phyloP scores from a whole-genome alignment of 2,113 vertebrate genomes.

The Ornithorhynchus anatinus region DNA sequence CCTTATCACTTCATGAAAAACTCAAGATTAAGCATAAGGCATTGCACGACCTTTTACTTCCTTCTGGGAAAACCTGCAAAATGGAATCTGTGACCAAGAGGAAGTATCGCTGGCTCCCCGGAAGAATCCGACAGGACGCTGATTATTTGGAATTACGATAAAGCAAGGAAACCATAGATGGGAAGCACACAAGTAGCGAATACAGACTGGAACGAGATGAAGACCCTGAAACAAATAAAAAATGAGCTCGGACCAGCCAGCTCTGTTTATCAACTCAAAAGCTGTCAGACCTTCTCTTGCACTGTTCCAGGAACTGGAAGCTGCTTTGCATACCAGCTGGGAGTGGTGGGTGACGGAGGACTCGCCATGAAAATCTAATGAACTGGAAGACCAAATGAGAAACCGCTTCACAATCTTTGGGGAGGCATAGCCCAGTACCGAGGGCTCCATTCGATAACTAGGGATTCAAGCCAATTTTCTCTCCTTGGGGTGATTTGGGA shows the following conservation, averaged over 20 bases:
- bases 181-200: not conserved
- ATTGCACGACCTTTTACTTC: not conserved
- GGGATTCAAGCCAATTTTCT: too few species aligned
- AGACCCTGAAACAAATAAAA: not conserved
- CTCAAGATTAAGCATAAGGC: not conserved
- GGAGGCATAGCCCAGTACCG: too few species aligned
- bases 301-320: not conserved
- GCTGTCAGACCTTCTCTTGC: too few species aligned
- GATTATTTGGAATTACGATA: too few species aligned
- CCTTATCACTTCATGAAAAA: not conserved
- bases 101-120: not conserved
- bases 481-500: too few species aligned
- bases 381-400: too few species aligned
- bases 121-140: too few species aligned
- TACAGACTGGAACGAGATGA: rapidly evolving
- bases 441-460: too few species aligned
- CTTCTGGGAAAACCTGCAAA: not conserved
- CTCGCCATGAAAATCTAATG: not conserved
- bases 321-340: not conserved
- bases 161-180: too few species aligned
- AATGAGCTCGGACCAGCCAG: not conserved
- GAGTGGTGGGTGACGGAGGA: not conserved
- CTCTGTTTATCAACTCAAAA: not conserved
- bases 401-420: too few species aligned
- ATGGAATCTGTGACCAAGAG: not conserved